Conservation (phyloP, 2,888 invertebrate genomes). For the Phytoseiulus persimilis region DNA sequence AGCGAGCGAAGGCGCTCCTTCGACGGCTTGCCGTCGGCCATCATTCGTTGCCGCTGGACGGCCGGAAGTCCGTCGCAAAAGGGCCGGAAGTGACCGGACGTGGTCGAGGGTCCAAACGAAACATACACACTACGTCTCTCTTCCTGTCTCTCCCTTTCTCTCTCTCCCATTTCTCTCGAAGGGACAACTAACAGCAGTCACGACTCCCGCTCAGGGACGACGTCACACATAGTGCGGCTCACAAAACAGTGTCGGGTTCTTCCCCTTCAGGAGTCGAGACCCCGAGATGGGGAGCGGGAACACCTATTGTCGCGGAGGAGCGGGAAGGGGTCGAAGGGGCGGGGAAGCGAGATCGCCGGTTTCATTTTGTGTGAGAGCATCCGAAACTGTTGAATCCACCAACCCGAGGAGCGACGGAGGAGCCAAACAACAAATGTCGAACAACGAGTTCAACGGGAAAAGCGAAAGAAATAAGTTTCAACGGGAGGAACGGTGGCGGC, state of each 20-base stretch:
- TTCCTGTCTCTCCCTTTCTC: background rate
- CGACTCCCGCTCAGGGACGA: background rate
- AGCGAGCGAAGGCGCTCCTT: background rate
- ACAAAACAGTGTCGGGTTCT: background rate
- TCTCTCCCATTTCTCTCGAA: background rate
- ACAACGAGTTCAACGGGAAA: background rate
- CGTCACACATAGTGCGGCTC: background rate
- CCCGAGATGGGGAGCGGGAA: background rate
- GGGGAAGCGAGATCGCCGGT: background rate
- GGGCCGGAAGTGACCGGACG: background rate
- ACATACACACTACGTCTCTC: background rate
- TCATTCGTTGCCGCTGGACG: background rate
- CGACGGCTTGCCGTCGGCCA: background rate
- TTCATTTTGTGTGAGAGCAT: background rate
- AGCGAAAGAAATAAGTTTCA: background rate
- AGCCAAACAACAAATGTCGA: background rate
- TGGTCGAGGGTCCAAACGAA: background rate
- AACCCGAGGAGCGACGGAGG: background rate
- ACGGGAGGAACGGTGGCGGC: background rate
- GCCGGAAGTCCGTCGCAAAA: background rate
- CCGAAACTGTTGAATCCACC: background rate
- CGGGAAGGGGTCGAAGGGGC: background rate
- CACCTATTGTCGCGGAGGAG: background rate
- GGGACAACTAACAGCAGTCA: background rate
- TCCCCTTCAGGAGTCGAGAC: background rate